phyloP scores from a whole-genome alignment of 2,113 vertebrate species.

The Jacana jacana region DNA sequence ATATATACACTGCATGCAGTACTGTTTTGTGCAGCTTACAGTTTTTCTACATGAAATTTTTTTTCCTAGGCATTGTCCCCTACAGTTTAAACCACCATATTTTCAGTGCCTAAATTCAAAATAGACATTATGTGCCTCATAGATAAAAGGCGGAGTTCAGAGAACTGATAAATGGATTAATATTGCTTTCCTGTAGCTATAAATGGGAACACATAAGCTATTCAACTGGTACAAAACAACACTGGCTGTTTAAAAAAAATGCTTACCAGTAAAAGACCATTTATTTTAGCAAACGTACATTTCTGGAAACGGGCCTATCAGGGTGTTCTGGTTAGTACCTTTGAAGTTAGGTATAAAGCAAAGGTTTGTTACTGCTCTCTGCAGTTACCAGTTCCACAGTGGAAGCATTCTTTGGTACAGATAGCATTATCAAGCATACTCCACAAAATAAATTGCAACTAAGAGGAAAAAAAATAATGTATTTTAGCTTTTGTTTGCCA shows the following conservation, averaged over 20 bases:
- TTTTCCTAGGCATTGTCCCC: not conserved
- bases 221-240: not conserved
- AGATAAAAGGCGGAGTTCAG: not conserved
- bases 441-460: not conserved
- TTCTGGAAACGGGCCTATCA: not conserved
- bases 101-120: not conserved
- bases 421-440: not conserved
- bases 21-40: not conserved
- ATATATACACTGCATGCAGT: not conserved
- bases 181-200: not conserved
- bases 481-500: not conserved
- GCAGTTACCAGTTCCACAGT: not conserved
- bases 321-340: not conserved
- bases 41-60: not conserved
- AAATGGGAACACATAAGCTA: not conserved
- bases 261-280: not conserved
- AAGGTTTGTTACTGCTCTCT: not conserved
- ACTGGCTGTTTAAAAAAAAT: not conserved
- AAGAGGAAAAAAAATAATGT: not conserved
- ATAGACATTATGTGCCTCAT: not conserved
- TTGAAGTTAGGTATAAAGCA: not conserved
- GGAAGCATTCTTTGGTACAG: not conserved
- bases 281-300: not conserved
- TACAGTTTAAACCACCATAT: not conserved
- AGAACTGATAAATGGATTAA: not conserved